Evolutionary conservation across 2,113 vertebrate genomes (phyloP).

Genomic region (Channa maculata): DNA sequence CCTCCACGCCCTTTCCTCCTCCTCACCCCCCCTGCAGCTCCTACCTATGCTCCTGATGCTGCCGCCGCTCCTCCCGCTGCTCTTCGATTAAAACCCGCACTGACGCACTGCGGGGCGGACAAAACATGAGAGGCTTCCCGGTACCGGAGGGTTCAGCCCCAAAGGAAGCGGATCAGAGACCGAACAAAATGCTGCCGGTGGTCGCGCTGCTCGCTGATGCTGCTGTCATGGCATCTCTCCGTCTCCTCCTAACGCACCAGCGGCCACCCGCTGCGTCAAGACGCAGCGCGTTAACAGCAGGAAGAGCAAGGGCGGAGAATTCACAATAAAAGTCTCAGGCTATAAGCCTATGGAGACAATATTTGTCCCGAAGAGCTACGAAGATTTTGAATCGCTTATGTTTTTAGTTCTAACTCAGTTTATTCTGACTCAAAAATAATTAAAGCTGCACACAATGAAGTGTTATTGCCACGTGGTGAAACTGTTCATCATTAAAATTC

Average conservation of each 20-base stretch:
- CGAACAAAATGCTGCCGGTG: not conserved
- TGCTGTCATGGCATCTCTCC: constrained; percentile 56
- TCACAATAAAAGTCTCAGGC: constrained; percentile 52
- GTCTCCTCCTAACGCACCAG: constrained; percentile 67
- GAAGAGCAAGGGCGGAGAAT: not conserved
- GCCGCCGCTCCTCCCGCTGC: constrained; percentile 27
- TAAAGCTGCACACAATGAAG: no score
- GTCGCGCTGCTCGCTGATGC: constrained; percentile 14
- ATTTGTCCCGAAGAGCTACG: no score
- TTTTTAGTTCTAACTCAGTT: no score
- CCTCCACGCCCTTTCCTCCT: constrained; percentile 22
- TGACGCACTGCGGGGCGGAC: constrained; percentile 28
- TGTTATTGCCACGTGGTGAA: no score
- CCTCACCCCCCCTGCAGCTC: constrained; percentile 16
- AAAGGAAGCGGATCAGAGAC: constrained; percentile 1
- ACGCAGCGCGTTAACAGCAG: constrained; percentile 11
- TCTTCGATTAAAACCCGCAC: constrained; percentile 13
- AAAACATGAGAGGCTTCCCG: constrained; percentile 25
- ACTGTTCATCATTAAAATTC: no score
- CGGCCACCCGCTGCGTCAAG: constrained; percentile 62
- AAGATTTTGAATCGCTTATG: no score
- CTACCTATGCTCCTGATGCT: constrained; percentile 60
- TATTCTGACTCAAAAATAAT: no score
- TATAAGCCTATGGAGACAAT: no score
- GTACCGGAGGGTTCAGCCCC: not conserved